Evolutionary conservation across 2,113 vertebrate species (phyloP).

Genomic region (Siphamia tubifer): DNA sequence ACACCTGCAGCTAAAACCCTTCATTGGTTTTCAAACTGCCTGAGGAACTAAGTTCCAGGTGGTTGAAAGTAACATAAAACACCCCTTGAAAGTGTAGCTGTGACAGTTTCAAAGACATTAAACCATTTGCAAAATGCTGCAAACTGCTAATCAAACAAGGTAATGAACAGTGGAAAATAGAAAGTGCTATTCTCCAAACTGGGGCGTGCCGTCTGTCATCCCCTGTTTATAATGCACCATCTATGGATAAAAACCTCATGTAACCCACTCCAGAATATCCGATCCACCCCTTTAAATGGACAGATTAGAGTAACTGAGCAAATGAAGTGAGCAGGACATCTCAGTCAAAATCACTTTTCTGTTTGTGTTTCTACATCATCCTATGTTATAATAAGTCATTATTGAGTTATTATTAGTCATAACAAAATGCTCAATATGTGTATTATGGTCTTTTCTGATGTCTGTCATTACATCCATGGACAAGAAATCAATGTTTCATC

Average conservation of each 20-base stretch:
- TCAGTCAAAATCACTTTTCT: not conserved
- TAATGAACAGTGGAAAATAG: slow-evolving; percentile 26
- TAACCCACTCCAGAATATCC: no score
- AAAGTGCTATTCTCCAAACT: no score
- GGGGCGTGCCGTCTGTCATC: no score
- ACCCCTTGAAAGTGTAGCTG: slow-evolving; percentile 2
- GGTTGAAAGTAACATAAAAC: slow-evolving; percentile 43
- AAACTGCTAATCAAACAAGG: slow-evolving; percentile 42
- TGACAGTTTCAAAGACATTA: slow-evolving; percentile 30
- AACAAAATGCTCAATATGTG: not conserved
- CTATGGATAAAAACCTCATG: no score
- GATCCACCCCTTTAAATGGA: no score
- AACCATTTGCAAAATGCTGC: slow-evolving; percentile 19
- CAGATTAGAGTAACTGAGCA: not conserved
- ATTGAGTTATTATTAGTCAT: not conserved
- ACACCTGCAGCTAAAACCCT: slow-evolving; percentile 49
- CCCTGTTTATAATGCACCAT: no score
- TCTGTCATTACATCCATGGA: not conserved
- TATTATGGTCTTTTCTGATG: not conserved
- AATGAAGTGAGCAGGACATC: not conserved
- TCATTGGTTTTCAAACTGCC: slow-evolving; percentile 50
- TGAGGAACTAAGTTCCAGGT: slow-evolving; percentile 34
- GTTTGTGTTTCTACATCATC: no score
- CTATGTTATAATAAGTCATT: no score
- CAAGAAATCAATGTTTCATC: no score